Evolutionary conservation across 1,140 invertebrate species (phyloP), one percentile per base, ranked within the genome.

Genomic region (Bicyclus anynana): DNA sequence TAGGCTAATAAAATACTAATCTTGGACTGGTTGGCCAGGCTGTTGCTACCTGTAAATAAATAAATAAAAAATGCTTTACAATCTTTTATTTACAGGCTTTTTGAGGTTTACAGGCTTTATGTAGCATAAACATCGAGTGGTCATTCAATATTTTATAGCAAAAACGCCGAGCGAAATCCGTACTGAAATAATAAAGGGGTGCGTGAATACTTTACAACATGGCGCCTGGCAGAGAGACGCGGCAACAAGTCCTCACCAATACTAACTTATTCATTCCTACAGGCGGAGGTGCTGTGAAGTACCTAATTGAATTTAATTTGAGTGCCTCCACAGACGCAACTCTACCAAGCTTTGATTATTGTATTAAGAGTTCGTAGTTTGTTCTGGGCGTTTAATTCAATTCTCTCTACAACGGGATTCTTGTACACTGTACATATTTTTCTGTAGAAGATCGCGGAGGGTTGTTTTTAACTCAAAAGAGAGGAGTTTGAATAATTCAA

Each of bases 231-330:
- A 18, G 27, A 67, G 57, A 53, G 64, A 44, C 21, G 51, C 48
- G 40, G 64, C 65, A 67, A 65, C 42, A 65, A 55, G 46, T 57
- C 48, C 48, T 29, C 35, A 54, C 53, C 21, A 38, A 53, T 48
- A 53, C 62, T 59, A 46, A 48, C 53, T 60, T 62, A 69, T 59
- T 62, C 59, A 69, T 60, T 60, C 44, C 18, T 51, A 48, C 53
- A 60, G 59, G 56, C 56, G 49, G 42, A 59, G 44, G 50, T 53
- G 33, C 42, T 55, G 14, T 35, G 35, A 53, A 23, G 33, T 35
- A 48, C n/a, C 2, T 50, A 57, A 35, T 62, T 62, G 20, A 53
- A 53, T 57, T 57, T 40, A 56, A 57, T 53, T 49, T 54, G 44
- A 47, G n/a, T 23, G 29, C 48, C 48, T 35, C 12, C 35, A 20